Evolutionary conservation across 2,888 invertebrate species (phyloP).

Genomic region (Volucella inflata): DNA sequence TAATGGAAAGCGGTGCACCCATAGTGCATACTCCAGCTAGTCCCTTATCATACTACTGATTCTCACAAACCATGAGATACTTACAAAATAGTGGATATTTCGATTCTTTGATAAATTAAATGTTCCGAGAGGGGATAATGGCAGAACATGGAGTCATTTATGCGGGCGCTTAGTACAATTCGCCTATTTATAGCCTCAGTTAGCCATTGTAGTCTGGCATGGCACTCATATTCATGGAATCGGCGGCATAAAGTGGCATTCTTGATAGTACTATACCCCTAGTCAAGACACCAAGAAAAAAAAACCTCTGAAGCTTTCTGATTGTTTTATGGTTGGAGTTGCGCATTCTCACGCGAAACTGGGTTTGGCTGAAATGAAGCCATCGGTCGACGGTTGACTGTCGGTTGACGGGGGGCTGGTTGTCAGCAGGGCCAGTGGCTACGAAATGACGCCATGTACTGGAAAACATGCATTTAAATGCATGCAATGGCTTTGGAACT

Average conservation of each 20-base stretch:
- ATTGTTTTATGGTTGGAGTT: constrained; percentile 29
- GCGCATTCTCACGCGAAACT: constrained; percentile 44
- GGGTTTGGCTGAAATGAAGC: constrained; percentile 34
- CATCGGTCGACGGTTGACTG: not conserved
- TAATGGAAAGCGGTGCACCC: constrained; percentile 22
- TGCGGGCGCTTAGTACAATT: constrained; percentile 53
- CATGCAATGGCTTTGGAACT: constrained; percentile 8
- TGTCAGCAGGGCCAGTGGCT: not conserved
- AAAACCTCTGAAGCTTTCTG: not conserved
- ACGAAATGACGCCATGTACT: constrained; percentile 14
- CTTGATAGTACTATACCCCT: constrained; percentile 16
- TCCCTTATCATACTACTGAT: not conserved
- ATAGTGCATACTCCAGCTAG: constrained; percentile 33
- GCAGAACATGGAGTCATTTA: constrained; percentile 58
- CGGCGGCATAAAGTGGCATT: constrained; percentile 12
- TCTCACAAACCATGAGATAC: not conserved
- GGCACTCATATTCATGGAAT: not conserved
- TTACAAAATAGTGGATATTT: not conserved
- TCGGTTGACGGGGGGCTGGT: too few species aligned
- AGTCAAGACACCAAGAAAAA: not conserved
- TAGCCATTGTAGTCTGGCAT: constrained; percentile 7
- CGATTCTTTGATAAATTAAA: constrained; percentile 34
- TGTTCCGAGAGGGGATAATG: constrained; percentile 38
- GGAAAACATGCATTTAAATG: constrained; percentile 39
- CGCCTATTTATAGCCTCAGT: constrained; percentile 6